These are phyloP conservation scores for Oedothorax gibbosus DNA, from an alignment of 1,140 invertebrate species.

Conservation along the genomic window DNA sequence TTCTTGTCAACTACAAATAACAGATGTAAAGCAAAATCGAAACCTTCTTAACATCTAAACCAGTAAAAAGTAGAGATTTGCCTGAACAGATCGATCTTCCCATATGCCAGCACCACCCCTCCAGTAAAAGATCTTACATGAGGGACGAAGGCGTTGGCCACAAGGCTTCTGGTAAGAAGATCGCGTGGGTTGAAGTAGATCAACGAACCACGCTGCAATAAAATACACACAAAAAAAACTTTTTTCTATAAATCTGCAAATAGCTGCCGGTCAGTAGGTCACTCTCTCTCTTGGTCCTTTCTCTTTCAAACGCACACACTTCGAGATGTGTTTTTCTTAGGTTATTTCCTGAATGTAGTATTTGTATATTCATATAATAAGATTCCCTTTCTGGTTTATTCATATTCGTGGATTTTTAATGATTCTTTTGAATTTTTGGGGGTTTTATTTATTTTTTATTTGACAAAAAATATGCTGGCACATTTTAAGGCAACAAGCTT, in stretches of 20 bases:
- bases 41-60: too few species aligned
- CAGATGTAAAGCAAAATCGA: too few species aligned
- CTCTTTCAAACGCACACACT: conserved; percentile 36
- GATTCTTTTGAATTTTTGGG: too few species aligned
- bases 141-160: background rate
- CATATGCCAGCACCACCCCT: background rate
- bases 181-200: conserved; percentile 53
- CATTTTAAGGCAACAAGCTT: too few species aligned
- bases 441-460: too few species aligned
- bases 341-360: too few species aligned
- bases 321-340: background rate
- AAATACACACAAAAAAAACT: conserved; percentile 16
- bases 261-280: conserved; percentile 52
- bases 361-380: too few species aligned
- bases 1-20: too few species aligned
- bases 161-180: background rate
- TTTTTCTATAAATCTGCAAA: conserved; percentile 31
- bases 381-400: too few species aligned
- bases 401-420: too few species aligned
- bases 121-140: background rate
- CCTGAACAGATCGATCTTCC: background rate
- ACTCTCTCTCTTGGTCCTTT: conserved; percentile 35
- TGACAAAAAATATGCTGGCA: too few species aligned
- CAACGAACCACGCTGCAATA: conserved; percentile 33
- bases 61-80: too few species aligned